Evolutionary conservation across 37 sponge, comb jelly and placozoan genomes (phyloP).

Genomic region (Beroe forskalii): DNA sequence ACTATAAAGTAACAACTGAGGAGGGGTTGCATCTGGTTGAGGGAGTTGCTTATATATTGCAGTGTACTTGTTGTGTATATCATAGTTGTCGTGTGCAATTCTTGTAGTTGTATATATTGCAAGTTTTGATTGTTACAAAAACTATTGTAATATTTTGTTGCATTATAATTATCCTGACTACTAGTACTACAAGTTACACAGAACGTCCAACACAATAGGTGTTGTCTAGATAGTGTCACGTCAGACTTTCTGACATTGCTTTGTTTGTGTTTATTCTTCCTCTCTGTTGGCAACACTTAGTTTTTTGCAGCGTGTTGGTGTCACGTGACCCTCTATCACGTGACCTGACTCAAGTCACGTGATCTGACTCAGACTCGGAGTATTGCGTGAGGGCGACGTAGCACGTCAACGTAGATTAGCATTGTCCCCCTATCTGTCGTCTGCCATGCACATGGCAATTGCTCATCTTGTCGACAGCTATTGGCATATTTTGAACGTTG

Average conservation of each 20-base stretch:
- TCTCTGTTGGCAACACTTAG: slow-evolving; percentile 51
- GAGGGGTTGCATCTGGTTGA: neutral
- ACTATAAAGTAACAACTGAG: too few species aligned
- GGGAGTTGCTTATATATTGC: too few species aligned
- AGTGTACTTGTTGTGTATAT: too few species aligned
- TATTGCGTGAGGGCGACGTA: neutral
- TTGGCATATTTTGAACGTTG: neutral
- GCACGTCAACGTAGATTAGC: slow-evolving; percentile 5
- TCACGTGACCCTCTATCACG: neutral
- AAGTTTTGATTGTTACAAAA: too few species aligned
- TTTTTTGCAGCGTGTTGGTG: neutral
- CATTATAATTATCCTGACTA: too few species aligned
- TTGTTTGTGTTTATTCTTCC: neutral
- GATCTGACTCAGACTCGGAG: neutral
- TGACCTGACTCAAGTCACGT: neutral
- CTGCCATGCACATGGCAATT: neutral
- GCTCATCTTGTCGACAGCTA: neutral
- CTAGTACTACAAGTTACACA: too few species aligned
- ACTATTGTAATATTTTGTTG: too few species aligned
- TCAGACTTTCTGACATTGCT: neutral
- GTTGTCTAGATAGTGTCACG: neutral
- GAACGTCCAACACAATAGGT: neutral
- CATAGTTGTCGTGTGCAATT: too few species aligned
- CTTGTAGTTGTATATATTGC: too few species aligned
- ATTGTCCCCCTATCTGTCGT: neutral